Conservation (phyloP, 2,113 vertebrate species). For the Pelecanus crispus region DNA sequence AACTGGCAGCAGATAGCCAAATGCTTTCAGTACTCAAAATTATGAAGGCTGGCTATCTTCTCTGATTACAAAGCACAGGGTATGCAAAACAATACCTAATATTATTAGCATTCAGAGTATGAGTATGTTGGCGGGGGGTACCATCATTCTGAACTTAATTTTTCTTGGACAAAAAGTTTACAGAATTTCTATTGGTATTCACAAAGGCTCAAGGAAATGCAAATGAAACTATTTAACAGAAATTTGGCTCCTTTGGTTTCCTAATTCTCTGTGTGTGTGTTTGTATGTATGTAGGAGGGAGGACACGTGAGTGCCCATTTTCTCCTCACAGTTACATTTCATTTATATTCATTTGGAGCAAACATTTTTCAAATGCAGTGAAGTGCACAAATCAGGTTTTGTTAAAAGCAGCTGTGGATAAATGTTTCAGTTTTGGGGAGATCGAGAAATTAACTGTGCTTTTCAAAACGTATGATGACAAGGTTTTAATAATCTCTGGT, state of each 20-base stretch:
- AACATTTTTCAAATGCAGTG: background rate
- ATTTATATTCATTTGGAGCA: background rate
- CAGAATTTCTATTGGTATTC: background rate
- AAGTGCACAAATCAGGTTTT: conserved; percentile 16
- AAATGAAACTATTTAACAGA: background rate
- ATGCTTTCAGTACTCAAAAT: background rate
- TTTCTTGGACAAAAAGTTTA: background rate
- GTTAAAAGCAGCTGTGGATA: conserved; percentile 16
- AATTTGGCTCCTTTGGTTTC: background rate
- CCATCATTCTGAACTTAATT: background rate
- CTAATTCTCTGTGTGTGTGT: background rate
- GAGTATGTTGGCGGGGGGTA: background rate
- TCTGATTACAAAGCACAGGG: background rate
- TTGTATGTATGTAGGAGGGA: background rate
- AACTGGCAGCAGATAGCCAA: background rate
- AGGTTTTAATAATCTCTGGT: background rate
- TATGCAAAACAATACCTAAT: background rate
- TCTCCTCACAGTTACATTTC: background rate
- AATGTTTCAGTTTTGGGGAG: background rate
- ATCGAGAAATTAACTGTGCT: background rate
- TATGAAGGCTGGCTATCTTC: background rate
- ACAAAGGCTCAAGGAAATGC: background rate
- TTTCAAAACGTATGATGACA: background rate
- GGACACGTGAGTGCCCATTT: background rate
- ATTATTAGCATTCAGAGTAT: background rate